Evolutionary conservation across 2,888 invertebrate genomes (phyloP).

Genomic region (Tachystola acroxantha): DNA sequence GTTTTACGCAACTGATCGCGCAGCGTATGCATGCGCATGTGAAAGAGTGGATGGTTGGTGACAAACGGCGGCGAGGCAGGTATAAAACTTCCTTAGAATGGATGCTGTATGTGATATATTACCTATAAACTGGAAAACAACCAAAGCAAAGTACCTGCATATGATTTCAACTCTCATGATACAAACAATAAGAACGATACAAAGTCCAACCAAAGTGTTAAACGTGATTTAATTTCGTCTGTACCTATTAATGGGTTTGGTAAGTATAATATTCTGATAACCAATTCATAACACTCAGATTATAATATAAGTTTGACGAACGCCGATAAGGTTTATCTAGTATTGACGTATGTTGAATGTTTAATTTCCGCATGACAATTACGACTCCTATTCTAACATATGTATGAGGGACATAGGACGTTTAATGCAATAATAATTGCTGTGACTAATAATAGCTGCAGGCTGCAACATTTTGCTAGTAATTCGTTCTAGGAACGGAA

Average conservation of each 20-base stretch:
- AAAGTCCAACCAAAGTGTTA: too few species aligned
- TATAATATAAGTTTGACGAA: background rate
- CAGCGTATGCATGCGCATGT: slow-evolving; percentile 16
- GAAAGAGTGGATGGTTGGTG: too few species aligned
- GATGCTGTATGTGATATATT: too few species aligned
- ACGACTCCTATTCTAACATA: slow-evolving; percentile 2
- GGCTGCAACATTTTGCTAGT: slow-evolving; percentile 33
- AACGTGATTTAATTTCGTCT: too few species aligned
- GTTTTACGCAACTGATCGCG: slow-evolving; percentile 20
- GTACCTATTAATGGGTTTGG: too few species aligned
- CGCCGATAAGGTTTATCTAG: slow-evolving; percentile 8
- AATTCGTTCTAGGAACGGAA: slow-evolving; percentile 44
- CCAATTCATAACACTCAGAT: slow-evolving; percentile 6
- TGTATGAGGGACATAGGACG: too few species aligned
- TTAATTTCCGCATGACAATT: slow-evolving; percentile 12
- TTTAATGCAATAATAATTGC: slow-evolving; percentile 17
- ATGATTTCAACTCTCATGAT: slow-evolving; percentile 27
- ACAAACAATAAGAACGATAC: too few species aligned
- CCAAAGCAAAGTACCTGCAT: too few species aligned
- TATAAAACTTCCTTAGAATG: too few species aligned
- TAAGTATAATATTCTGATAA: too few species aligned
- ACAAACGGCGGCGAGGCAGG: too few species aligned
- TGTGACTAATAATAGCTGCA: slow-evolving; percentile 29
- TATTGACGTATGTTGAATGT: slow-evolving; percentile 7
- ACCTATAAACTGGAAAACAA: too few species aligned